Evolutionary conservation across 2,113 vertebrate genomes (phyloP), one percentile per base, ranked within the genome.

Genomic region (Leucoraja erinaceus): DNA sequence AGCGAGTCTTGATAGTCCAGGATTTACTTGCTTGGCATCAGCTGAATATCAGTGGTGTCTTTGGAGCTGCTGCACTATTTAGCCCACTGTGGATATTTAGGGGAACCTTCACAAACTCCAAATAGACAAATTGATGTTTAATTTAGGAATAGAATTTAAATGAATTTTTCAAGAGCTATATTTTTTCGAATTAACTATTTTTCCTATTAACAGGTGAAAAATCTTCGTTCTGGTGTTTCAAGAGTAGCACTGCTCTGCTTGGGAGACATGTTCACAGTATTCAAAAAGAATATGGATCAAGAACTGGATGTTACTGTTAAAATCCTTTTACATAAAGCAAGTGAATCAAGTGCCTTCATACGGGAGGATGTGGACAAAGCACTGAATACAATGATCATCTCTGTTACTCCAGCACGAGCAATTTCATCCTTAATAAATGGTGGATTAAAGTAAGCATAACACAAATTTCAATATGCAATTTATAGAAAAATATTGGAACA

Each of bases 151-250:
- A 18, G 56, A 47, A 38, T 12, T 77, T 79, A 47, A 79, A 38
- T 0, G 0, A 47, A 6, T 63, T 93, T 68, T 83, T 11, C 56
- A 33, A 25, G 18, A 3, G 54, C n/a, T 93, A 94, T 94, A 75
- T 20, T 93, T 93, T 93, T 88, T 14, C 33, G 59, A 88, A 66
- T 66, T 56, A 0, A 59, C 8, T 28, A 4, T 91, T 47, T 66
- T 91, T 70, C 22, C 74, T 93, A 93, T 84, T 94, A 94, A 79
- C 94, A 99, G 99, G 98, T 99, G 93, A 99, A 97, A 96, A 99
- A 99, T 95, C 96, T 99, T 94, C 97, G 99, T 47, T 99, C 99
- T 84, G 96, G 97, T n/a, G 98, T 99, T 94, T 99, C 98, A 70
- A 97, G 98, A 93, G 97, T 97, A 93, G 98, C 98, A 6, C 96